Evolutionary conservation across 2,113 vertebrate genomes (phyloP).

Genomic region (Crotalus helleri): DNA sequence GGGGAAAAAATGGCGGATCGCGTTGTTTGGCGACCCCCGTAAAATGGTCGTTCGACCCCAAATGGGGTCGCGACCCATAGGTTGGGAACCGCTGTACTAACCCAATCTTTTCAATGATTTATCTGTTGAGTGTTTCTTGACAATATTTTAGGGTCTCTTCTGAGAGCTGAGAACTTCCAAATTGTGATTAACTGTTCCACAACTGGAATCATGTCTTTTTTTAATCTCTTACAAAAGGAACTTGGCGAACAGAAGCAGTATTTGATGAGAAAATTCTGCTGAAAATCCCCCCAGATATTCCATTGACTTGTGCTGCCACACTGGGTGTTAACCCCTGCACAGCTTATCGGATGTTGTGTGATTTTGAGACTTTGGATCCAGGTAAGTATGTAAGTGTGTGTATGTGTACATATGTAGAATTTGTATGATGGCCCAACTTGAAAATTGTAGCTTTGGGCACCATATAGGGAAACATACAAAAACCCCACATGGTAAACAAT

Average conservation of each 20-base stretch:
- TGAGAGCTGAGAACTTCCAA: neutral
- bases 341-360: slow-evolving; percentile 84
- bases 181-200: neutral
- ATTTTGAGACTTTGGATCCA: slow-evolving; percentile 83
- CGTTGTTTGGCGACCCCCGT: no score
- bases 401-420: neutral
- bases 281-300: slow-evolving; percentile 78
- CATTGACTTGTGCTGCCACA: slow-evolving; percentile 84
- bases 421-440: neutral
- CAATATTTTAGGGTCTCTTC: neutral
- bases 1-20: no score
- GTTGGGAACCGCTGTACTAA: neutral
- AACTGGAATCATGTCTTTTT: neutral
- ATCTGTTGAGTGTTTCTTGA: neutral
- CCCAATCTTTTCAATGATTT: neutral
- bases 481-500: no score
- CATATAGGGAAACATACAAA: neutral
- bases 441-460: neutral
- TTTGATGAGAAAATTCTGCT: slow-evolving; percentile 72
- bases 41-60: no score
- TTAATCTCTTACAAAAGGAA: slow-evolving; percentile 72
- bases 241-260: slow-evolving; percentile 81
- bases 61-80: no score
- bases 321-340: slow-evolving; percentile 93
- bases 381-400: slow-evolving; percentile 64